Conservation (phyloP, 2,113 vertebrate species). For the Dicerorhinus sumatrensis region DNA sequence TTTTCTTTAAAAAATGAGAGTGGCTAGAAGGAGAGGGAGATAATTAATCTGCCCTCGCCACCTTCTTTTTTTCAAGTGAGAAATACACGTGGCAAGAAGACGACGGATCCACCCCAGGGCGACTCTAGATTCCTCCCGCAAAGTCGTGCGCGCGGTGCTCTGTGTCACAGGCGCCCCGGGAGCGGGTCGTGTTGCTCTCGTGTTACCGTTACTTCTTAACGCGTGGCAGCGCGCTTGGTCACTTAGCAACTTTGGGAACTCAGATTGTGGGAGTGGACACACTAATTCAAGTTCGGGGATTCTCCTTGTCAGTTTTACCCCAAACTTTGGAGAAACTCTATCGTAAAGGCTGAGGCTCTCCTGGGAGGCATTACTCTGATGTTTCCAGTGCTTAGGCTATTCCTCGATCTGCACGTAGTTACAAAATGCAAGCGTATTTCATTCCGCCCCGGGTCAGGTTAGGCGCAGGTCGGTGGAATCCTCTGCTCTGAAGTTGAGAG, state of each 20-base stretch:
- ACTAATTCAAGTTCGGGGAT: neutral
- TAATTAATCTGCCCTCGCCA: neutral
- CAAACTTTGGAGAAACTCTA: neutral
- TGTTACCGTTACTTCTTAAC: neutral
- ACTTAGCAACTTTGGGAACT: neutral
- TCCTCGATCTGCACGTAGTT: neutral
- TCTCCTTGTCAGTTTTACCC: neutral
- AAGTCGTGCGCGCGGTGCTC: neutral
- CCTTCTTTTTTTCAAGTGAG: neutral
- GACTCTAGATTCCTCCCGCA: neutral
- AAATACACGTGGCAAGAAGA: neutral
- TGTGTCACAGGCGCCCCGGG: neutral
- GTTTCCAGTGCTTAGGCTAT: neutral
- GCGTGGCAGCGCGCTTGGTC: fast-evolving
- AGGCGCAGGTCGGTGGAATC: neutral
- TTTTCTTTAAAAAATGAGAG: neutral
- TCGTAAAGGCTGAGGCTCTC: neutral
- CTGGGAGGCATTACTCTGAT: neutral
- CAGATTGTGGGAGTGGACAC: neutral
- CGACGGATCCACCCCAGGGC: neutral
- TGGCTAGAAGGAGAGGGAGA: neutral
- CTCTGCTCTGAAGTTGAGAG: neutral
- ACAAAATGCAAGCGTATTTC: neutral
- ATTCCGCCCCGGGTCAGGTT: neutral
- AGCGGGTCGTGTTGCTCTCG: fast-evolving